phyloP scores from a whole-genome alignment of 2,113 vertebrate genomes.

The Ailuropoda melanoleuca region DNA sequence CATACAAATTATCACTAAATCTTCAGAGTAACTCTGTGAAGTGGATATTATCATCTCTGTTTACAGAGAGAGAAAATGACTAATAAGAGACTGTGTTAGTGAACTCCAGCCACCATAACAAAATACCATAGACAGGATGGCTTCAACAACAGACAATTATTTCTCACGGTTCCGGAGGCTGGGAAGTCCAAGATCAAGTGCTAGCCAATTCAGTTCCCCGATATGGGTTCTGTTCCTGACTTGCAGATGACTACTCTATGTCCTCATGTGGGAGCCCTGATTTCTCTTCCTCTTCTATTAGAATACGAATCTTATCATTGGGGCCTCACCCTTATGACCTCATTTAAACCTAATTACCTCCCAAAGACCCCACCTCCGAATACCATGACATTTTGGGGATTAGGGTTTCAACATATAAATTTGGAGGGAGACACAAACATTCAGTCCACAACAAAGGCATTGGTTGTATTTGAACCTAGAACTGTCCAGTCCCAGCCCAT shows the following conservation, averaged over 20 bases:
- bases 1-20: neutral
- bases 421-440: neutral
- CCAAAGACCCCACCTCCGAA: neutral
- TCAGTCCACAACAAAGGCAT: neutral
- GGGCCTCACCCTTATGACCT: neutral
- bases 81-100: neutral
- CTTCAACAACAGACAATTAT: neutral
- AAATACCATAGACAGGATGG: neutral
- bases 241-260: neutral
- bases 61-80: neutral
- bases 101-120: neutral
- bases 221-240: neutral
- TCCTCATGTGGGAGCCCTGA: neutral
- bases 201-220: neutral
- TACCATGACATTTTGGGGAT: neutral
- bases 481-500: neutral
- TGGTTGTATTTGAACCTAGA: neutral
- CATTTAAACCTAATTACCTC: neutral
- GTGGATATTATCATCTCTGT: neutral
- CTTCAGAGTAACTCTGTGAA: neutral
- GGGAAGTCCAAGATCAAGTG: neutral
- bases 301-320: neutral
- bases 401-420: neutral
- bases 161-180: neutral
- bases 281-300: neutral